Evolutionary conservation across 2,888 invertebrate species (phyloP), one percentile per base, ranked within the genome.

Genomic region (Cataglyphis albicans): DNA sequence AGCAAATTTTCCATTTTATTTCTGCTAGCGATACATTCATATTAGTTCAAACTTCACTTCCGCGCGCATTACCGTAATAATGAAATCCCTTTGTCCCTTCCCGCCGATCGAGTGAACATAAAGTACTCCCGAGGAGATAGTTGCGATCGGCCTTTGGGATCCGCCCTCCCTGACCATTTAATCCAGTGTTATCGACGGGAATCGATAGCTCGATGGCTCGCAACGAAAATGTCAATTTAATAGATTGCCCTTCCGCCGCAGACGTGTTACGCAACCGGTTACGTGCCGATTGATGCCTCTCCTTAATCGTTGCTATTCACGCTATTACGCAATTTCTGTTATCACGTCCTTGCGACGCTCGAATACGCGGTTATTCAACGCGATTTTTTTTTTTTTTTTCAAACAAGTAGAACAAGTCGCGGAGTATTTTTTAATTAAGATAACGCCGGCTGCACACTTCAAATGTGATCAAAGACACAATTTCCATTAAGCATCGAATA

Each of bases 201-300:
- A 78, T 68, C 78, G 68, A 78, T 68, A 68, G 18, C 32, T 78
- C 57, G 32, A 59, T 21, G 32, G 57, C 5, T 32, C 32, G 68
- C 57, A 44, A 65, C 38, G 38, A 65, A 78, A 78, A 68, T 68
- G 68, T 68, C 68, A 68, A 68, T 68, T 78, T 78, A 68, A 44
- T 68, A 78, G 29, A 73, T 63, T 52, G 74, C 70, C 48, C 55
- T 44, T 63, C 41, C 10, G 35, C 32, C 64, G 29, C n/a, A 76
- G 59, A 68, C 48, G 18, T 29, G 68, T 76, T 82, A 59, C 67
- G 59, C 21, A 67, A 65, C 10, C 32, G 41, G 57, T 78, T 44
- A 78, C 55, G 21, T 70, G 41, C 32, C 73, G 57, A 78, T 70
- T 78, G 32, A 78, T 72, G 78, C 21, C 73, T 59, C 73, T 57